Evolutionary conservation across 2,888 invertebrate genomes (phyloP).

Genomic region (Smittia aterrima): DNA sequence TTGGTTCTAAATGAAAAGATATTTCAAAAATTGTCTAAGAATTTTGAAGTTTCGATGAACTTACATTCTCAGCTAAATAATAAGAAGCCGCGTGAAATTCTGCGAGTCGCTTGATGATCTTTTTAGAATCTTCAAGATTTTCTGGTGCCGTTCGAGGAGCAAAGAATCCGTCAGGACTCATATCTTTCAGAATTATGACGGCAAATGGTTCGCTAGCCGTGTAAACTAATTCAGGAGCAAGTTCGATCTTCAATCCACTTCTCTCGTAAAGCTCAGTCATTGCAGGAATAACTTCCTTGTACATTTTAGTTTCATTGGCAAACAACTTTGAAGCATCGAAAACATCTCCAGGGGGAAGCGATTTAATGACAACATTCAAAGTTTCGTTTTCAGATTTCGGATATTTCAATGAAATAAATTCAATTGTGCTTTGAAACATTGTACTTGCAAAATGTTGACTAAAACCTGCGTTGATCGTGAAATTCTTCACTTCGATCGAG

Average conservation of each 20-base stretch:
- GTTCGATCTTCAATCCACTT: neutral
- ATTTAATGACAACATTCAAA: no score
- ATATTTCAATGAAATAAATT: neutral
- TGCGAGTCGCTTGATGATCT: constrained; percentile 7
- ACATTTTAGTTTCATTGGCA: neutral
- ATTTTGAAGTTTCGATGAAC: no score
- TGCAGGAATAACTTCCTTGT: neutral
- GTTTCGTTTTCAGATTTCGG: neutral
- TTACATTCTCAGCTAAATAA: constrained; percentile 12
- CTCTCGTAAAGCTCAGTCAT: neutral
- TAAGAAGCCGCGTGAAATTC: constrained; percentile 35
- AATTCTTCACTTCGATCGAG: neutral
- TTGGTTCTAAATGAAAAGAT: no score
- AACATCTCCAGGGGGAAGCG: neutral
- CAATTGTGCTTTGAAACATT: no score
- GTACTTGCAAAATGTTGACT: neutral
- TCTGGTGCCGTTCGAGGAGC: neutral
- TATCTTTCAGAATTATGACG: neutral
- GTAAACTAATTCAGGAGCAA: constrained; percentile 24
- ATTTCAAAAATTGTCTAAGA: no score
- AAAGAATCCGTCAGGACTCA: constrained; percentile 14
- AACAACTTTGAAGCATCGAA: neutral
- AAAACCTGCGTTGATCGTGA: neutral
- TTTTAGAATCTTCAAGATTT: neutral
- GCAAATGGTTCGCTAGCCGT: neutral